These are phyloP conservation scores for Rhinolophus ferrumequinum DNA, from an alignment of 2,113 vertebrate species.

Conservation along the genomic window DNA sequence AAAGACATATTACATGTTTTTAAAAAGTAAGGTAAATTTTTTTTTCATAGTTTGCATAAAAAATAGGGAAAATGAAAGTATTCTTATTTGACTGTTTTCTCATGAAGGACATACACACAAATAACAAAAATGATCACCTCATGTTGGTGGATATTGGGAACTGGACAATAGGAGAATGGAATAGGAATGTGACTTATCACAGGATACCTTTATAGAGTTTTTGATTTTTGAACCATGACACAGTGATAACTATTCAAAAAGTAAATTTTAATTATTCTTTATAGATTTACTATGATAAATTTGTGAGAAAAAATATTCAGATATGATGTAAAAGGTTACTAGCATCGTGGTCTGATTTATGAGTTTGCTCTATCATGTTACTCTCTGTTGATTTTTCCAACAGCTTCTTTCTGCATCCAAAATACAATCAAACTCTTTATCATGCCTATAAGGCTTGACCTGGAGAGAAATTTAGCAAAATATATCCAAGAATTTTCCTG, in stretches of 20 bases:
- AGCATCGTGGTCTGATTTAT: neutral
- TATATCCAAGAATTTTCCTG: neutral
- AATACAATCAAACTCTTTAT: constrained; percentile 8
- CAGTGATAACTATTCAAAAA: neutral
- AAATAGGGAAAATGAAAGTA: neutral
- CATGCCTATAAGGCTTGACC: neutral
- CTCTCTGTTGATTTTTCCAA: neutral
- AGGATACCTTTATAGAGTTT: neutral
- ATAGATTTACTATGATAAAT: neutral
- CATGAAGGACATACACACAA: neutral
- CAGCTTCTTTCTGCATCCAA: neutral
- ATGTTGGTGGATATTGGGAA: neutral
- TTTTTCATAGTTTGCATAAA: neutral
- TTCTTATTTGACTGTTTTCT: neutral
- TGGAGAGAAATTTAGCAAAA: neutral
- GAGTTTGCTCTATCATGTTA: neutral
- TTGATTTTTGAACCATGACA: neutral
- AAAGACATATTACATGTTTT: neutral
- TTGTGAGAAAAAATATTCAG: neutral
- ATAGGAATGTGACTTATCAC: neutral
- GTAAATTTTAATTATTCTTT: neutral
- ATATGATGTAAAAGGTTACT: neutral
- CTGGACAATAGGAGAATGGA: neutral
- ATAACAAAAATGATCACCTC: neutral
- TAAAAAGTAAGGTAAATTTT: neutral